Evolutionary conservation across 2,888 invertebrate genomes (phyloP), one percentile per base, ranked within the genome.

Genomic region (Ecliptopera silaceata): DNA sequence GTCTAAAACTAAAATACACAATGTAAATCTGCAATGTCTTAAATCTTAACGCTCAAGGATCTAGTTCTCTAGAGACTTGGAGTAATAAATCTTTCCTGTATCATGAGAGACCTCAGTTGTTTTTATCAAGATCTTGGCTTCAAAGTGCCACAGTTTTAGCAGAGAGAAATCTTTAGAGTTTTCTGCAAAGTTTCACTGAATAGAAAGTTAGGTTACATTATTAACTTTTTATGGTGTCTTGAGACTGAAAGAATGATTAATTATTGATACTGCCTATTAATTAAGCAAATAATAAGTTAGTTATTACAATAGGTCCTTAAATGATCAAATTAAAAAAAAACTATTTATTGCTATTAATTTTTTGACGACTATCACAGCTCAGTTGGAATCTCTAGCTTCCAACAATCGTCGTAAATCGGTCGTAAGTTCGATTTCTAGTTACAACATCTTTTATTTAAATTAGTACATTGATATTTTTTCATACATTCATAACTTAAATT

Each of bases 61-160:
- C 75, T 72, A 72, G 71, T 68, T 65, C 84, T 76, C 80, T 47
- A 65, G 79, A 82, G 84, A 79, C 79, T 80, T 73, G 56, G 59
- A 70, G 84, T 70, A 83, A 86, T 87, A 86, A 86, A 86, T 87
- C 85, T 82, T 69, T 71, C 68, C 75, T 78, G 73, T 79, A 84
- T 80, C 84, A 76, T 74, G 69, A 72, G 69, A 70, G 73, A 75
- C 77, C 75, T 74, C 74, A 73, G 71, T 77, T 72, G 68, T 78
- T 81, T 81, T 84, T 85, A 84, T 83, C 84, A 77, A 78, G 82
- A 83, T 84, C 74, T 63, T 61, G 63, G 64, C 61, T 66, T 68
- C 64, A 64, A 58, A 59, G 43, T 56, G 44, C 59, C 61, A 62
- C 61, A 64, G 65, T 60, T 46, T 45, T 6, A 41, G 10, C 34